Evolutionary conservation across 2,888 invertebrate genomes (phyloP), one percentile per base, ranked within the genome.

Genomic region (Hyppa rectilinea): DNA sequence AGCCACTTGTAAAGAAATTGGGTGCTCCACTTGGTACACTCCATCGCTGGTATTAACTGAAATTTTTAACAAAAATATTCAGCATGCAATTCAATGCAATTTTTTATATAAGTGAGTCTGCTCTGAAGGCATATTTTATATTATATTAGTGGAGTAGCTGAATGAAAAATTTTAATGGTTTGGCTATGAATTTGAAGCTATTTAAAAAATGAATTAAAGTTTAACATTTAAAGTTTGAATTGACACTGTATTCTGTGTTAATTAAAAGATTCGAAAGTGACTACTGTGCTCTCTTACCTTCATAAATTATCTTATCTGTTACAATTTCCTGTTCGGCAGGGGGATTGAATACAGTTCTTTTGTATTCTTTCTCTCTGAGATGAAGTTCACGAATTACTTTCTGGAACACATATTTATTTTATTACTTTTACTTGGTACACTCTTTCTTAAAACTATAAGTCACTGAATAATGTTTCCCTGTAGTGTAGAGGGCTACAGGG

Each of bases 1-100:
- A 71, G 97, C 96, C 78, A 97, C 96, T 93, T 96, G 96, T 26
- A 97, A 91, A 3, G 97, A 92, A 80, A 97, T 95, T 29, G 97
- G 96, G 87, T 97, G 97, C 38, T 97, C 97, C 0, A 96, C 93
- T 71, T 97, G 95, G 89, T 97, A 97, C 53, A 97, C 91, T 2
- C 97, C 96, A 82, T 97, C 96, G 80, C 96, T 96, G 34, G 97
- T 96, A 80, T 96, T 93, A 75, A 97, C 97, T 97, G 88, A 0
- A 73, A 71, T 36, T 61, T 29, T 12, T 3, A 14, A 34, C 34
- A 71, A n/a, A 47, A 29, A 20, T 40, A 0, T 14, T 52, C 20
- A 45, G 9, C 7, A 20, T 7, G 4, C 40, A 20, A 20, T 40
- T 14, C 3, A 12, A 6, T 53, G 31, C 31, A n/a, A 20, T 29